Base-by-base conservation (phyloP, 2,113 vertebrate genomes). In the Uropsilus gracilis region DNA sequence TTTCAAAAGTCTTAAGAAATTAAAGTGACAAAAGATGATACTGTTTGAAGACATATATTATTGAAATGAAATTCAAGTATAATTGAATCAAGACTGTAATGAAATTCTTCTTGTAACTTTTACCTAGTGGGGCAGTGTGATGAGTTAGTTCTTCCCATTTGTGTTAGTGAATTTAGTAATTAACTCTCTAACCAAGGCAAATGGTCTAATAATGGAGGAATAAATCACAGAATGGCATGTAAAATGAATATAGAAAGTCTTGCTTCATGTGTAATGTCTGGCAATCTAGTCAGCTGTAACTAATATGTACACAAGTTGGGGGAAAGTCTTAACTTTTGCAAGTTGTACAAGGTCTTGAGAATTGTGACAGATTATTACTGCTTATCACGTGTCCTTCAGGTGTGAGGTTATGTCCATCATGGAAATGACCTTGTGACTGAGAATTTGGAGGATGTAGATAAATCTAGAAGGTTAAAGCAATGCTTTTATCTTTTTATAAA, bases 141-240 rank as follows among this genome's bases (percentile, higher is more conserved):
- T 94, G 94, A 95, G 97, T 96, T 96, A 97, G 93, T 96, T 97
- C 97, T 96, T 95, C 86, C 87, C 94, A 95, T 98, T 97, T 94
- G 90, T 94, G 95, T 97, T 97, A 95, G 57, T 97, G 95, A 97
- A 85, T 97, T 93, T 95, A 59, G 86, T 98, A 98, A 97, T 98
- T 98, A 98, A 97, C 97, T 97, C 96, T 98, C 97, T 95, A 96
- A 83, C 63, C 85, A 94, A 94, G 95, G 96, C 94, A 98, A 96
- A 98, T 98, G 96, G 96, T 96, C 94, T 84, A 93, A 97, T 98
- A 97, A 98, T 98, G 96, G 95, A 98, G 95, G 87, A 97, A 96
- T 98, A 98, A 98, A 98, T 98, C 97, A 94, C 86, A 88, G 96
- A 78, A 83, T 97, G 98, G 97, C 92, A 89, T 6, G 77, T 87